Evolutionary conservation across 2,797 vertebrate species (phyloP), one percentile per base, ranked within the genome.

Genomic region (Gymnoscopelus braueri): DNA sequence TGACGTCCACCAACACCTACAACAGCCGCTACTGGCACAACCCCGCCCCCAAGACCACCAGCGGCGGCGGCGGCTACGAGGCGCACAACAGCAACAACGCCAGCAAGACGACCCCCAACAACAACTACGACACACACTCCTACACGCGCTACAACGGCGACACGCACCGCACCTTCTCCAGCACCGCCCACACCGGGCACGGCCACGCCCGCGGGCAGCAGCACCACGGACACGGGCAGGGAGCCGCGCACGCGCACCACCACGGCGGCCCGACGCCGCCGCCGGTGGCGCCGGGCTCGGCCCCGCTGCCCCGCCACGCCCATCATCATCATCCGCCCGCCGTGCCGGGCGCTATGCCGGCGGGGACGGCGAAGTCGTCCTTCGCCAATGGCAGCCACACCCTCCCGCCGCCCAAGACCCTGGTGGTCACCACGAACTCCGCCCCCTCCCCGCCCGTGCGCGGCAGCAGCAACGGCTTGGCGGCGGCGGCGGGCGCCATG

Each of bases 1-100:
- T 99, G 69, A 98, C 97, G 1, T 99, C 98, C 23, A 97, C 96
- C 82, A 99, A 98, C 91, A 98, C 97, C 60, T 98, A 96, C 91
- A 98, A 97, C 92, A 98, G 97, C 81, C 96, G 95, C 78, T 98
- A 96, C 91, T 99, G 98, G 98, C 96, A 95, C 13, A 96, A 96
- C 74, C 94, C 96, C 56, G 97, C 98, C 89, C 92, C 93, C 75
- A 97, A 93, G 26, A 29, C 19, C 19, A 19, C 19, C 19, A 19
- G 1, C 19, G 19, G 19, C 19, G 19, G 19, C 19, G 19, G 26
- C 26, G 3, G 26, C 66, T 93, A 95, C 0, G 91, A 93, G 74
- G 91, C 89, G 0, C 50, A 51, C 4, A 94, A 94, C 85, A 92
- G 94, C 4, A 93, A 94, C 75, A 93, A 84, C 1, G 92, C 90